Conservation (phyloP, 1,140 invertebrate genomes). For the Zaprionus davidi region DNA sequence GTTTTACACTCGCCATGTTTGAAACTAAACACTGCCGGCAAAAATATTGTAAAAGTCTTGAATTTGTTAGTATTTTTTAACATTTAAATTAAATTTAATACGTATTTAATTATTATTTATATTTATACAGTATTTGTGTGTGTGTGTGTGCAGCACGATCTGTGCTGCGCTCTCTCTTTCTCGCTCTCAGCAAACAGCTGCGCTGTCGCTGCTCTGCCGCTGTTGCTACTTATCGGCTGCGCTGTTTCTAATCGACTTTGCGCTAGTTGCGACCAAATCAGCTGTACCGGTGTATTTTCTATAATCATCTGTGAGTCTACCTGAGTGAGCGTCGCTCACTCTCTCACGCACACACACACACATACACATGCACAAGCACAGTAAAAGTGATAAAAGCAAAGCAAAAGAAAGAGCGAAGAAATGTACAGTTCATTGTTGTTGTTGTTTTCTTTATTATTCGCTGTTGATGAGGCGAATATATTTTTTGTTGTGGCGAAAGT, state of each 20-base stretch:
- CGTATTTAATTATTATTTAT: no score
- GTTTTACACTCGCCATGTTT: conserved; percentile 66
- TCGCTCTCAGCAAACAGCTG: conserved; percentile 1
- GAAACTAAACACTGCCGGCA: conserved; percentile 64
- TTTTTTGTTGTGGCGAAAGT: conserved; percentile 48
- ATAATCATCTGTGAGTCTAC: conserved; percentile 60
- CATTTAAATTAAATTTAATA: no score
- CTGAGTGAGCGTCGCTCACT: conserved; percentile 30
- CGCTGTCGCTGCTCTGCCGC: neutral
- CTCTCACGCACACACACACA: conserved; percentile 27
- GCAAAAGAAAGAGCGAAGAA: conserved; percentile 33
- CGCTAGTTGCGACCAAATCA: conserved; percentile 72
- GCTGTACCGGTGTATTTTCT: conserved; percentile 74
- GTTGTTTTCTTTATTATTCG: conserved; percentile 6
- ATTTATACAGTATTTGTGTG: conserved; percentile 2
- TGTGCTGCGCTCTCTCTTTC: conserved; percentile 3
- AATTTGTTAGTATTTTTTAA: neutral
- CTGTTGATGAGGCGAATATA: conserved; percentile 27
- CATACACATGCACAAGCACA: neutral
- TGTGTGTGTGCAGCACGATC: conserved; percentile 34
- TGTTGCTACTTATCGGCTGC: conserved; percentile 55
- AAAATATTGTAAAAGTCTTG: conserved; percentile 39
- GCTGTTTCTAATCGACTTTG: conserved; percentile 54
- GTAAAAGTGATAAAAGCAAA: conserved; percentile 26
- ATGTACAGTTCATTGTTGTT: conserved; percentile 61